Base-by-base conservation (phyloP, 2,113 vertebrate species). In the Hemicordylus capensis region DNA sequence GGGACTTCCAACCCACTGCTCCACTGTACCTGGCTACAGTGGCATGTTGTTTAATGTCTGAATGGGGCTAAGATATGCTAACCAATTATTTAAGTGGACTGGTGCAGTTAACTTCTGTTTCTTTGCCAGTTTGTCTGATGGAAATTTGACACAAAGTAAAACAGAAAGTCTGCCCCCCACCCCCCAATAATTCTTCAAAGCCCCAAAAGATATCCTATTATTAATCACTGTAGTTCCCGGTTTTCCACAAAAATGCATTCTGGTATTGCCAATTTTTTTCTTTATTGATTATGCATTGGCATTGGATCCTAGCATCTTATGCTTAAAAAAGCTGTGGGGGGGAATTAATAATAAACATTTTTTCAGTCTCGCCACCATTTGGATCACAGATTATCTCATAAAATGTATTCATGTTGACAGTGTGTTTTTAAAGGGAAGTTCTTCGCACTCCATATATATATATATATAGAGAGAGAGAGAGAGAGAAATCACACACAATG, bases 351-450 rank as follows among this genome's bases (percentile, higher is more conserved):
- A 63, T 24, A 54, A 82, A 39, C 80, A 61, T 39, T 78, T 28
- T 42, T 66, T 89, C 63, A 64, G 31, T 59, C 56, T 93, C 76
- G 59, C 73, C 82, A 72, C 76, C 88, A 81, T 92, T 79, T 93
- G 90, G 87, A 93, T 89, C 88, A 83, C 89, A 93, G 87, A 93
- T 89, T 87, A 92, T 91, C 58, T 64, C 37, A 87, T 90, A 89
- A 93, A 93, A 85, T 77, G 24, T 31, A 34, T 81, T 85, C 70
- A 83, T 83, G 73, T 91, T 93, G 92, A 91, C 84, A 85, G 73
- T 79, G 8, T 14, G 66, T 64, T 89, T 88, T 93, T 54, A 39
- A 81, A 93, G 91, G 44, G n/a, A 14, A 8, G 9, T 20, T 76
- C 64, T 76, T 58, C 76, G 46, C 85, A 56, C 12, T 24, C 76